These are phyloP conservation scores for Caenorhabditis sp. DNA, from an alignment of 2,888 invertebrate genomes.

Conservation along the genomic window DNA sequence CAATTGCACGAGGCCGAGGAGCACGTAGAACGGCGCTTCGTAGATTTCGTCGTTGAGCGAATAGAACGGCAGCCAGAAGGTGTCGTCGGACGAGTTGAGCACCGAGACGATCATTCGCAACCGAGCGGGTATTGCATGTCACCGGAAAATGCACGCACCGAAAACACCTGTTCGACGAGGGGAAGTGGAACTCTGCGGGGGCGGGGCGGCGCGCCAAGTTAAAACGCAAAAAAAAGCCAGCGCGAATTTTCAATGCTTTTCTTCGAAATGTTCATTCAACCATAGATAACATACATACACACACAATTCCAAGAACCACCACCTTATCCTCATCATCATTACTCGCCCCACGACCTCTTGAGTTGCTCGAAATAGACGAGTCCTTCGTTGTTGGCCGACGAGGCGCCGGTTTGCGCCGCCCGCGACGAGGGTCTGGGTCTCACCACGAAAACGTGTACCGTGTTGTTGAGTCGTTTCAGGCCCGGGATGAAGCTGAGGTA, in stretches of 20 bases:
- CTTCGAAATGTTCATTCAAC: no score
- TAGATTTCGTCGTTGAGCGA: conserved; percentile 16
- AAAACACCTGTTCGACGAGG: no score
- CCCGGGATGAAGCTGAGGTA: conserved; percentile 15
- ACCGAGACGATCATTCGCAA: conserved; percentile 1
- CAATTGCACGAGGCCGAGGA: background rate
- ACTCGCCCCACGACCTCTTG: no score
- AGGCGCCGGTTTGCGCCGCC: background rate
- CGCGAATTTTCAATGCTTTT: no score
- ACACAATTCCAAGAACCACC: no score
- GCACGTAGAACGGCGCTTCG: background rate
- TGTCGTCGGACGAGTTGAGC: conserved; percentile 1
- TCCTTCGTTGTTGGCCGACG: conserved; percentile 9
- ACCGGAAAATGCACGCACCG: no score
- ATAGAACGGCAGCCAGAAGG: conserved; percentile 22
- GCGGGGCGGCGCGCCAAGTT: no score
- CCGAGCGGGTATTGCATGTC: no score
- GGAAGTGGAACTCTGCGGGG: no score
- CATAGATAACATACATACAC: no score
- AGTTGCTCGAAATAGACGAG: conserved; percentile 27
- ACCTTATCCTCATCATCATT: no score
- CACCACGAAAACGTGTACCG: background rate
- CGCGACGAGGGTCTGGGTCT: background rate
- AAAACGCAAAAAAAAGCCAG: no score
- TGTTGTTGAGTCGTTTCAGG: background rate